Base-by-base conservation (phyloP, 2,113 vertebrate species). In the Tragelaphus strepsiceros region DNA sequence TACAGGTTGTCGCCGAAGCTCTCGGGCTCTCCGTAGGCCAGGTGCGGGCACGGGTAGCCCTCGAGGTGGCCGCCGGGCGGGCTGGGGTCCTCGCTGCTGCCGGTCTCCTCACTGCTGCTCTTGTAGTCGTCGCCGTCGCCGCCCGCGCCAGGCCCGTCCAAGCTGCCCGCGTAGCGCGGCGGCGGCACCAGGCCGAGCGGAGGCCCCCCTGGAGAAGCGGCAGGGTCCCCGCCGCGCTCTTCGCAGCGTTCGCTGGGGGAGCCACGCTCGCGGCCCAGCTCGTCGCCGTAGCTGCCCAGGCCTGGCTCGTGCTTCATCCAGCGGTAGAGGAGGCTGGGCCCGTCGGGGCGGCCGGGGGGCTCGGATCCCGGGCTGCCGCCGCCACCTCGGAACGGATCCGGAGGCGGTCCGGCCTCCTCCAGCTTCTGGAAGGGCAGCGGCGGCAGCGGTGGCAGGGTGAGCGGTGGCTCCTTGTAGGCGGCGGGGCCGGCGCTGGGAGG, bases 1-100 rank as follows among this genome's bases (percentile, higher is more conserved):
- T 99, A 99, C 58, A 99, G 98, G 99, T 99, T 99, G 99, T 99
- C 99, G 0, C 99, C 99, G 74, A 99, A 99, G 99, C 99, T 99
- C 98, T 99, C 99, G 0, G 99, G 99, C 98, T 99, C 99, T 3
- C 98, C 96, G 0, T 99, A 99, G 12, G 99, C 99, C 98, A 99
- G 98, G 98, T 99, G 99, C 67, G 98, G 98, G 96, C 99, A 99
- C 1, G 98, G 98, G 98, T 99, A 99, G 96, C 99, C 99, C 97
- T 99, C 99, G 95, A 99, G 99, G 3, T 99, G 98, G 1, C 99
- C 99, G 0, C 99, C 99, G 0, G 99, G 93, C 0, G 99, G 99
- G 0, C 99, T 99, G 11, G 99, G 99, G 21, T 99, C 99, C 97
- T 99, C 99, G 10, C 99, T 99, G 98, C 99, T 99, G 94, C 99